Evolutionary conservation across 2,888 invertebrate genomes (phyloP).

Genomic region (Hemaris fuciformis): DNA sequence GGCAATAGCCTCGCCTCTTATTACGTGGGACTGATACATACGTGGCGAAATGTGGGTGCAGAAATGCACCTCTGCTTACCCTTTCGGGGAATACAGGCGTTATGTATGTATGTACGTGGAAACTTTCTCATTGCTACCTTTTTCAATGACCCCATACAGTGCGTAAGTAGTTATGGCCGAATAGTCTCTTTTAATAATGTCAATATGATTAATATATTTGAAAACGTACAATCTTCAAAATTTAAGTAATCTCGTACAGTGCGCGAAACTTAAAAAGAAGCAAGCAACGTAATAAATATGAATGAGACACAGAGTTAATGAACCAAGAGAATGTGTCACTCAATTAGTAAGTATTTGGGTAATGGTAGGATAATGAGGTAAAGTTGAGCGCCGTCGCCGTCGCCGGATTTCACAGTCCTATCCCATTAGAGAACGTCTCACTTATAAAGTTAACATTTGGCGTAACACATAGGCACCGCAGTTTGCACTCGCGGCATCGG

Average conservation of each 20-base stretch:
- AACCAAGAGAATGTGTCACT: not conserved
- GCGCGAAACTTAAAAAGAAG: not conserved
- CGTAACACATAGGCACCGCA: slow-evolving; percentile 13
- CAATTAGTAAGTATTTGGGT: slow-evolving; percentile 7
- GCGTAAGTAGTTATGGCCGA: too few relatives aligned
- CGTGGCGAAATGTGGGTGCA: too few relatives aligned
- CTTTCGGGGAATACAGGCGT: too few relatives aligned
- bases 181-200: too few relatives aligned
- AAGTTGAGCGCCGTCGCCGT: not conserved
- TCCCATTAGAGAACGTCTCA: slow-evolving; percentile 12
- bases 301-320: not conserved
- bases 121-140: too few relatives aligned
- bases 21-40: too few relatives aligned
- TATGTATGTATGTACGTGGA: too few relatives aligned
- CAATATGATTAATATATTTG: too few relatives aligned
- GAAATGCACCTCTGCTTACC: too few relatives aligned
- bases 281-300: not conserved
- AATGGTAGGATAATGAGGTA: not conserved
- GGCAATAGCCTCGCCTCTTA: too few relatives aligned
- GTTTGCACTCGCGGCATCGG: slow-evolving; percentile 14
- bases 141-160: too few relatives aligned
- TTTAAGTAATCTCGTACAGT: not conserved
- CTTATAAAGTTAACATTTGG: slow-evolving; percentile 18
- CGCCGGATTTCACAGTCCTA: not conserved
- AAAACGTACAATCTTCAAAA: not conserved